Evolutionary conservation across 1,140 invertebrate genomes (phyloP).

Genomic region (Drosophila saltans): DNA sequence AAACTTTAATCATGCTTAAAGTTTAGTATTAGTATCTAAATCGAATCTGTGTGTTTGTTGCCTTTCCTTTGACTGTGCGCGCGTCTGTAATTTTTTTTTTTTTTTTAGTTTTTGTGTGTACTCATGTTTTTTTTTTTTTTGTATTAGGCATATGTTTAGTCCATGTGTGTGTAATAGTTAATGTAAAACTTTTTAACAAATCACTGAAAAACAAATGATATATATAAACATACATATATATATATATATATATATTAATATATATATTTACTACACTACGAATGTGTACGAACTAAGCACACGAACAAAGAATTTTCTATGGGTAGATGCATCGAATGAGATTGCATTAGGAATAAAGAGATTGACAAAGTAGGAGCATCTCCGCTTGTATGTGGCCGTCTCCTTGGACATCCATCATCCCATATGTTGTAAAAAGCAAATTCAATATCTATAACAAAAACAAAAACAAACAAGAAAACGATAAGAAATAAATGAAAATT

Average conservation of each 20-base stretch:
- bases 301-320: slow-evolving; percentile 8
- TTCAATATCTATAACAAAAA: not conserved
- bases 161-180: slow-evolving; percentile 64
- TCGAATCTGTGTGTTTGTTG: slow-evolving; percentile 16
- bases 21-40: slow-evolving; percentile 71
- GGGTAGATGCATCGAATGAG: not conserved
- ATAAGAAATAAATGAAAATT: not conserved
- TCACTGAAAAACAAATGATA: not conserved
- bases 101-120: slow-evolving; percentile 5
- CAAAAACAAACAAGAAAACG: not conserved
- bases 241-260: not conserved
- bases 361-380: no score
- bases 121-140: not conserved
- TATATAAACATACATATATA: not conserved
- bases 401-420: not conserved
- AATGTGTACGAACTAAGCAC: slow-evolving; percentile 9
- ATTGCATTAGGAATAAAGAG: no score
- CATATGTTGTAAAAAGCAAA: slow-evolving; percentile 22
- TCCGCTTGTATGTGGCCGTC: not conserved
- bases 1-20: slow-evolving; percentile 72
- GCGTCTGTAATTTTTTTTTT: not conserved
- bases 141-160: slow-evolving; percentile 69
- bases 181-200: slow-evolving; percentile 35
- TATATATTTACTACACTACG: slow-evolving; percentile 4
- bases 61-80: slow-evolving; percentile 13